phyloP scores from a whole-genome alignment of 2,888 invertebrate genomes.

The Tetramorium bicarinatum region DNA sequence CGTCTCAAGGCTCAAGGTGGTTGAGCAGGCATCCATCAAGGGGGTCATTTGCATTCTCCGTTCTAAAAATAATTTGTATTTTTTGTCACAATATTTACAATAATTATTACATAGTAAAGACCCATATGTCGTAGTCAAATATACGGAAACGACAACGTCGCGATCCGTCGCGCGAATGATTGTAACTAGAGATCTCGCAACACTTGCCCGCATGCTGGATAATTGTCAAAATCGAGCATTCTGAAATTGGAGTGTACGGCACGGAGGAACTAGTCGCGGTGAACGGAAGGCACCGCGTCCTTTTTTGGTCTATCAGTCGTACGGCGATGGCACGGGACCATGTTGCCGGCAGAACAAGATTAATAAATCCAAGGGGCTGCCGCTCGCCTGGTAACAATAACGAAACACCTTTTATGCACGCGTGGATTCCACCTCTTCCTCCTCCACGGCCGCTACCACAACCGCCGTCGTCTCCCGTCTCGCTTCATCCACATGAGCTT shows the following conservation, averaged over 20 bases:
- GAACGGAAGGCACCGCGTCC: constrained; percentile 2
- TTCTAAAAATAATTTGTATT: neutral
- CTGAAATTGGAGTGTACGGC: constrained; percentile 5
- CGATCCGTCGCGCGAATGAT: neutral
- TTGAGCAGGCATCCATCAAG: neutral
- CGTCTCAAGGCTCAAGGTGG: neutral
- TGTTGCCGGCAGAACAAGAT: constrained; percentile 70
- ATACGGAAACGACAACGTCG: neutral
- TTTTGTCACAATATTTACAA: neutral
- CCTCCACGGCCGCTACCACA: constrained; percentile 69
- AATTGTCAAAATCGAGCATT: neutral
- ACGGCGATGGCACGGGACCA: constrained; percentile 33
- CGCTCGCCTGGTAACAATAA: constrained; percentile 84
- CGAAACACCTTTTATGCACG: constrained; percentile 84
- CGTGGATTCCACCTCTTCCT: constrained; percentile 78
- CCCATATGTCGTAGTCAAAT: neutral
- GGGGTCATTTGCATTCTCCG: neutral
- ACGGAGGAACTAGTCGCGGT: constrained; percentile 6
- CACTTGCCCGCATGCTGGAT: neutral
- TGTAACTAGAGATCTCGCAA: neutral
- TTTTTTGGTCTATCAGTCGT: constrained; percentile 45
- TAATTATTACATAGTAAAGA: neutral
- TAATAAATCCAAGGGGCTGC: constrained; percentile 76
- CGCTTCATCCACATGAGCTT: constrained; percentile 70
- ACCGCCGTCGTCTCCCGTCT: constrained; percentile 65